Evolutionary conservation across 1,140 invertebrate genomes (phyloP).

Genomic region (Diplogasteroides magnus): DNA sequence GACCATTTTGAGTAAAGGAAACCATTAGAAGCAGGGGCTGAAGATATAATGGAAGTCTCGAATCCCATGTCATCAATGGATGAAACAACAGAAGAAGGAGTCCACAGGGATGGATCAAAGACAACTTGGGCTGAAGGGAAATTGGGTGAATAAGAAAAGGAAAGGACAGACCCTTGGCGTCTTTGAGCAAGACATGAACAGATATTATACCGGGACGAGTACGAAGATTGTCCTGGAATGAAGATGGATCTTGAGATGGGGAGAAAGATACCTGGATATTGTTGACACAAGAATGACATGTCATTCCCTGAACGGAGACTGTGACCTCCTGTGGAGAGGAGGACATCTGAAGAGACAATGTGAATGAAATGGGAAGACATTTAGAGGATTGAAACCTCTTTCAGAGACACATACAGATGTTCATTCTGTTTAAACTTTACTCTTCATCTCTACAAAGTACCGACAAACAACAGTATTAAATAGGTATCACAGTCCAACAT

Average conservation of each 20-base stretch:
- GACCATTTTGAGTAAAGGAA: neutral
- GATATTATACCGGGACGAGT: constrained; percentile 59
- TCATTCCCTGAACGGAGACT: constrained; percentile 68
- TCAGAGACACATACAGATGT: too few relatives aligned
- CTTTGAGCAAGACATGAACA: constrained; percentile 24
- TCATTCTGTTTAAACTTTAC: too few relatives aligned
- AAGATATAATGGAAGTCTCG: constrained; percentile 27
- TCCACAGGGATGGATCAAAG: constrained; percentile 26
- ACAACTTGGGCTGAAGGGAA: constrained; percentile 27
- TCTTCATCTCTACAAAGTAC: constrained; percentile 1
- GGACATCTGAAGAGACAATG: too few relatives aligned
- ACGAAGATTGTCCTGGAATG: constrained; percentile 62
- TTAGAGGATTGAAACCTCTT: too few relatives aligned
- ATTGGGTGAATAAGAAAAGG: neutral
- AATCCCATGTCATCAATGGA: constrained; percentile 43
- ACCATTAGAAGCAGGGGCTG: neutral
- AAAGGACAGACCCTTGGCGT: constrained; percentile 21
- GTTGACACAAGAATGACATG: constrained; percentile 86
- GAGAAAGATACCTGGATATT: too few relatives aligned
- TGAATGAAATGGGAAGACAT: too few relatives aligned
- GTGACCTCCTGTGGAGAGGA: neutral
- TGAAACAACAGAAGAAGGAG: constrained; percentile 25
- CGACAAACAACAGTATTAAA: neutral
- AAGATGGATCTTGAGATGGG: too few relatives aligned
- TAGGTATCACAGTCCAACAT: neutral